Percentiles rank a stretch among this genome's conserved stretches.
These are phyloP conservation scores for Leucopsar rothschildi DNA, from an alignment of 2,113 vertebrate genomes.

Conservation along the genomic window DNA sequence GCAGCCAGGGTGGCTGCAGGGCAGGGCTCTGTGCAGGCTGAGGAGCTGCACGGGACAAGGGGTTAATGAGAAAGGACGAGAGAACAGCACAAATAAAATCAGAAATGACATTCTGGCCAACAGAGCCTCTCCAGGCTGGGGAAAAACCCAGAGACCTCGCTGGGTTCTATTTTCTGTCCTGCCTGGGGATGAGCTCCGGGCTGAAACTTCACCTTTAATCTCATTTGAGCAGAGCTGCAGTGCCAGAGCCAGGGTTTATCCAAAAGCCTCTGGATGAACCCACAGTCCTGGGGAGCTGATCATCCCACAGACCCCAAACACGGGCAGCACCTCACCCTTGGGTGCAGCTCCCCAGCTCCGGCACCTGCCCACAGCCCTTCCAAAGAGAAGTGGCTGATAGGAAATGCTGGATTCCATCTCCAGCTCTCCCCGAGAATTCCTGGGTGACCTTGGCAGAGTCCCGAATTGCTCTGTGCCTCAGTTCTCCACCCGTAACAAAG, in stretches of 20 bases:
- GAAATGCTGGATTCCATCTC: neutral
- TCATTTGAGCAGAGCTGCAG: neutral
- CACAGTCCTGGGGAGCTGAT: neutral
- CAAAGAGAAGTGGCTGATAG: neutral
- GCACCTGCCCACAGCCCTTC: neutral
- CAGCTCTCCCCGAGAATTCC: neutral
- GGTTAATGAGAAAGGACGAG: slow-evolving; percentile 50
- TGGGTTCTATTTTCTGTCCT: slow-evolving; percentile 61
- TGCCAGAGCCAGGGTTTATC: neutral
- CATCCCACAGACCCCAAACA: neutral
- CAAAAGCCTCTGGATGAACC: neutral
- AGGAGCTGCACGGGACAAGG: neutral
- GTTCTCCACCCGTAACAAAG: slow-evolving; percentile 10
- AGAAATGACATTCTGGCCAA: slow-evolving; percentile 41
- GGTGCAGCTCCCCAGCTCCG: neutral
- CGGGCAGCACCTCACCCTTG: neutral
- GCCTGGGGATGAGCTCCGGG: slow-evolving; percentile 44
- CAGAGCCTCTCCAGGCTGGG: slow-evolving; percentile 35
- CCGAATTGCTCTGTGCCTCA: slow-evolving; percentile 21
- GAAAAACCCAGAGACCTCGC: slow-evolving; percentile 38
- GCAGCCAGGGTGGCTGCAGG: neutral
- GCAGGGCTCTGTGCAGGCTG: slow-evolving; percentile 1
- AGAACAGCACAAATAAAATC: slow-evolving; percentile 13
- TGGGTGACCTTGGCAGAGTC: neutral
- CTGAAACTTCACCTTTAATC: slow-evolving; percentile 46